Evolutionary conservation across 2,797 vertebrate genomes (phyloP), one percentile per base, ranked within the genome.

Genomic region (Acridotheres tristis): DNA sequence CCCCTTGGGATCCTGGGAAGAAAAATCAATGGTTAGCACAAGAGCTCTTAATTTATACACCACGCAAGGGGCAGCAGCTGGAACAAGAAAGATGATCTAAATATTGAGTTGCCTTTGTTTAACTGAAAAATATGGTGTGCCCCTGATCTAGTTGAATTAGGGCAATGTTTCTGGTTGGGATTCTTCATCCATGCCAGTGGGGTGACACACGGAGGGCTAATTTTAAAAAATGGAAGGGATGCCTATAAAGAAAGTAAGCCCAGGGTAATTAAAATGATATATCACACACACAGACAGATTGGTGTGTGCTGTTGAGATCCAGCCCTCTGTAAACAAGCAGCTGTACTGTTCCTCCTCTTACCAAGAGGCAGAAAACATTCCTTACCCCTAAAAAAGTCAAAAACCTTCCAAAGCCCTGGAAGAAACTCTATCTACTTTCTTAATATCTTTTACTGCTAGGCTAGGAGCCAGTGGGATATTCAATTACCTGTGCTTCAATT

Each of bases 11-110:
- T 68, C 53, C 65, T 83, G 36, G 59, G 48, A 59, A 83, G n/a
- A 75, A 95, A 93, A 93, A 96, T 91, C 69, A 83, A 90, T 90
- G 63, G 29, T 43, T 77, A 95, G n/a, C 57, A 80, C 67, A 77
- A 73, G 84, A 89, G 91, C 54, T 86, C 88, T 89, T 94, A 80
- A 96, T 96, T 97, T 92, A 91, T 57, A 86, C 11, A 0, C 48
- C 57, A 36, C 8, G 11, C 59, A 90, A 96, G 51, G 53, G 45
- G 55, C 54, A 88, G 80, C 40, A 68, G 54, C 76, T 89, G 55
- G 51, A 83, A 90, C 55, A 85, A 84, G 58, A 87, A 88, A 90
- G 67, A 74, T 83, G 27, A 89, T 80, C 72, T 93, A 92, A 92
- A 86, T 26, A n/a, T 42, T 48, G 55, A 84, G 32, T 62, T 88